A percentile compares a stretch with the other conserved stretches of the same genome.
Conservation (phyloP, 2,113 vertebrate species). For the Perca schrenkii region DNA sequence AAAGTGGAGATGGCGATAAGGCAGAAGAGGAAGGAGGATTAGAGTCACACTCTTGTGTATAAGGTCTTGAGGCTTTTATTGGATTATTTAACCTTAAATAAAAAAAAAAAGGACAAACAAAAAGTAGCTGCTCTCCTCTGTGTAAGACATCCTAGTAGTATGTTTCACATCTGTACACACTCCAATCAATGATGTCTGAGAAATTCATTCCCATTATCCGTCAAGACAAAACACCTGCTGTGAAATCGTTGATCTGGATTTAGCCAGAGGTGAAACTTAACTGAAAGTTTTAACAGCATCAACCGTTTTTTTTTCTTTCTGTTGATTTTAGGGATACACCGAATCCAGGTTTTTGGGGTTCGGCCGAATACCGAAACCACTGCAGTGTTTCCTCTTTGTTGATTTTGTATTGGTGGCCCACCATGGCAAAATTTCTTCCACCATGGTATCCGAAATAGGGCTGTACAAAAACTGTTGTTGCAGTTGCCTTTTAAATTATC, state of each 20-base stretch:
- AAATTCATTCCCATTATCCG: background rate
- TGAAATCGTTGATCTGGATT: background rate
- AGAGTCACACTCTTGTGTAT: background rate
- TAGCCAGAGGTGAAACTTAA: constrained; percentile 2
- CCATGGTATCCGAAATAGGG: no score
- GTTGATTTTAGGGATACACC: no score
- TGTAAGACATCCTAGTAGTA: background rate
- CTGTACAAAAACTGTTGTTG: no score
- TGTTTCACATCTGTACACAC: background rate
- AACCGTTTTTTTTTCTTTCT: no score
- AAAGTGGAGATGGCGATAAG: background rate
- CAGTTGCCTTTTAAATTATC: no score
- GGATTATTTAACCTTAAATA: background rate
- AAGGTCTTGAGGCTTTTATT: background rate
- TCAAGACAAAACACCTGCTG: constrained; percentile 16
- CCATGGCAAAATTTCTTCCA: no score
- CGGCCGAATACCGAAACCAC: no score
- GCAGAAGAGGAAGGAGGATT: background rate
- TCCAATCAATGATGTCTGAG: background rate
- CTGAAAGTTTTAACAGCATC: background rate
- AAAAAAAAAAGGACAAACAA: background rate
- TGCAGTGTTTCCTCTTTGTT: no score
- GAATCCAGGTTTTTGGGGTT: no score
- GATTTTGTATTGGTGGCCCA: no score
- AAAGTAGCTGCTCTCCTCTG: background rate